These are phyloP conservation scores for Sebastes elongatus DNA, from an alignment of 2,797 vertebrate species.

Conservation along the genomic window DNA sequence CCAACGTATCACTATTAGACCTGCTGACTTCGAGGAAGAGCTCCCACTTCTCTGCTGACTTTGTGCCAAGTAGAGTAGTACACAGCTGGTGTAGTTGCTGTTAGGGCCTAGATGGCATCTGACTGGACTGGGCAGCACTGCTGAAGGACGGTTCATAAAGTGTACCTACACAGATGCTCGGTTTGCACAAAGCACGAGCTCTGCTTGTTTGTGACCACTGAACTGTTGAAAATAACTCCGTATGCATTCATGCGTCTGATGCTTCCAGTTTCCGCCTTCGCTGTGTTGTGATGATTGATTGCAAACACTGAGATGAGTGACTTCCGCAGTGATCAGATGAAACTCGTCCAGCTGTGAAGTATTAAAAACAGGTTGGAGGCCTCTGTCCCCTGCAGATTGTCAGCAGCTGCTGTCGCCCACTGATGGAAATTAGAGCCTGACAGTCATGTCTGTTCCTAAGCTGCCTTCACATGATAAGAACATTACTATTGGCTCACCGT, in stretches of 20 bases:
- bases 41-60: neutral
- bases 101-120: neutral
- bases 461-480: too few relatives aligned
- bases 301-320: neutral
- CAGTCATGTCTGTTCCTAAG: too few relatives aligned
- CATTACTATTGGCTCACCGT: too few relatives aligned
- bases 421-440: neutral
- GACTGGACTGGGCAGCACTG: neutral
- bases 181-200: neutral
- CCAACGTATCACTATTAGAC: neutral
- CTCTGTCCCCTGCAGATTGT: neutral
- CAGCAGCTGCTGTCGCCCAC: constrained; percentile 11
- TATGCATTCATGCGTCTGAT: neutral
- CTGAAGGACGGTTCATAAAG: neutral
- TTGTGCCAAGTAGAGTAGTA: neutral
- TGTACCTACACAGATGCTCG: neutral
- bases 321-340: neutral
- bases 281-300: neutral
- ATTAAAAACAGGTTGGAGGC: neutral
- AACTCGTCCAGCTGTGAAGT: neutral
- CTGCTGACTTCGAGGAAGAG: neutral
- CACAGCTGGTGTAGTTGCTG: neutral
- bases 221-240: neutral
- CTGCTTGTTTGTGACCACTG: neutral
- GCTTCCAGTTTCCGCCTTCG: neutral